These are phyloP conservation scores for Hybognathus amarus DNA, from an alignment of 2,797 vertebrate species.

Conservation along the genomic window DNA sequence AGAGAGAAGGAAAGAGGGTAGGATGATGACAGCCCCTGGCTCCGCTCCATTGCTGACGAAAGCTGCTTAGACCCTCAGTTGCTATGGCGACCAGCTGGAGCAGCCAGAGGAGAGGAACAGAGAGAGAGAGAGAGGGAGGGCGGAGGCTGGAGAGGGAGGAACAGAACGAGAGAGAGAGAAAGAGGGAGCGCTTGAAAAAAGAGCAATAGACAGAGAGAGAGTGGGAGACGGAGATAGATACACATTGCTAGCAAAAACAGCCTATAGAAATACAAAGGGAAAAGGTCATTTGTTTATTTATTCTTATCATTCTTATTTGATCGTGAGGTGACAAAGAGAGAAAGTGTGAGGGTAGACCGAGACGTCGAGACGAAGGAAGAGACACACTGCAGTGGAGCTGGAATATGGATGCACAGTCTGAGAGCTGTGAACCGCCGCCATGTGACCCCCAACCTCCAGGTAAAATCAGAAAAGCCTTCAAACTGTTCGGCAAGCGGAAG, in stretches of 20 bases:
- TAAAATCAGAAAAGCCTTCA: slow-evolving; percentile 96
- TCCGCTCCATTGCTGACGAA: slow-evolving; percentile 86
- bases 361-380: slow-evolving; percentile 42
- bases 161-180: slow-evolving; percentile 60
- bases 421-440: slow-evolving; percentile 84
- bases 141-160: slow-evolving; percentile 72
- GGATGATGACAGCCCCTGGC: slow-evolving; percentile 83
- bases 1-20: slow-evolving; percentile 59
- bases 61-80: slow-evolving; percentile 88
- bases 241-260: slow-evolving; percentile 36
- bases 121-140: slow-evolving; percentile 75
- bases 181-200: slow-evolving; percentile 60
- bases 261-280: slow-evolving; percentile 31
- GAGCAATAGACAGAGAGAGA: slow-evolving; percentile 61
- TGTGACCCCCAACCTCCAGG: slow-evolving; percentile 90
- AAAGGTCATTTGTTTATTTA: slow-evolving; percentile 34
- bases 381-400: slow-evolving; percentile 52
- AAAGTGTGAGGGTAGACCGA: slow-evolving; percentile 31
- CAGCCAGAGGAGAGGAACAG: slow-evolving; percentile 81
- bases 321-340: slow-evolving; percentile 19
- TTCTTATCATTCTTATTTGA: slow-evolving; percentile 25
- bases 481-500: slow-evolving; percentile 93
- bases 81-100: slow-evolving; percentile 77
- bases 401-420: slow-evolving; percentile 93
- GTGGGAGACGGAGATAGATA: slow-evolving; percentile 45